phyloP scores from a whole-genome alignment of 2,113 vertebrate species.

The Bolborhynchus lineola region DNA sequence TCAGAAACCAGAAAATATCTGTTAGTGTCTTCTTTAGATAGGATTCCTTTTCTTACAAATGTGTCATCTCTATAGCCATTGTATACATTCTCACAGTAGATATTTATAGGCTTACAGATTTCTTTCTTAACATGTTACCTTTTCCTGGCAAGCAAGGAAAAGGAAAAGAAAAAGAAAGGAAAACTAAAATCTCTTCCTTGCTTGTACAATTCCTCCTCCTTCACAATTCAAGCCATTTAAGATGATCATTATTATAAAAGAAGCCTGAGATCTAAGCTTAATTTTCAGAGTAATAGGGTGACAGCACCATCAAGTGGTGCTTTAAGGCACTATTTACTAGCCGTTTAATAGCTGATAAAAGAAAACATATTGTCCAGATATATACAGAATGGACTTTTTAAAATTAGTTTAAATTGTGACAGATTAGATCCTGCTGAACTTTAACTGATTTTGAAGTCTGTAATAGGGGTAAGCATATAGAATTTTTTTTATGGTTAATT shows the following conservation, averaged over 20 bases:
- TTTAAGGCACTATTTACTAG: neutral
- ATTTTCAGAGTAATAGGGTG: neutral
- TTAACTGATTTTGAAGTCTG: neutral
- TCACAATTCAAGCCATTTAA: neutral
- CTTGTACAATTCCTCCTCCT: neutral
- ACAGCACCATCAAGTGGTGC: conserved; percentile 59
- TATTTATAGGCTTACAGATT: neutral
- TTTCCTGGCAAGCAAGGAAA: neutral
- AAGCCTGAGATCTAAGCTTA: neutral
- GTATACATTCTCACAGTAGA: rapidly evolving
- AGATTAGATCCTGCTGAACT: neutral
- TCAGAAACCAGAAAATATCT: neutral
- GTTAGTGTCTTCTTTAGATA: neutral
- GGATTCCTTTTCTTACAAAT: neutral
- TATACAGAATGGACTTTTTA: neutral
- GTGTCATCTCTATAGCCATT: neutral
- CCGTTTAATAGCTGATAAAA: neutral
- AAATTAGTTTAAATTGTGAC: neutral
- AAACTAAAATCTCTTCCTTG: neutral
- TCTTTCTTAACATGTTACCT: neutral
- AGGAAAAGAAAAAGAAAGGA: neutral
- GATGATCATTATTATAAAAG: neutral
- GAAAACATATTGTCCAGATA: neutral
- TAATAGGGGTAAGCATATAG: neutral
- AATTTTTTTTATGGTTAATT: neutral